These are phyloP conservation scores for Accipiter virgatus DNA, from an alignment of 2,113 vertebrate species.

Conservation along the genomic window DNA sequence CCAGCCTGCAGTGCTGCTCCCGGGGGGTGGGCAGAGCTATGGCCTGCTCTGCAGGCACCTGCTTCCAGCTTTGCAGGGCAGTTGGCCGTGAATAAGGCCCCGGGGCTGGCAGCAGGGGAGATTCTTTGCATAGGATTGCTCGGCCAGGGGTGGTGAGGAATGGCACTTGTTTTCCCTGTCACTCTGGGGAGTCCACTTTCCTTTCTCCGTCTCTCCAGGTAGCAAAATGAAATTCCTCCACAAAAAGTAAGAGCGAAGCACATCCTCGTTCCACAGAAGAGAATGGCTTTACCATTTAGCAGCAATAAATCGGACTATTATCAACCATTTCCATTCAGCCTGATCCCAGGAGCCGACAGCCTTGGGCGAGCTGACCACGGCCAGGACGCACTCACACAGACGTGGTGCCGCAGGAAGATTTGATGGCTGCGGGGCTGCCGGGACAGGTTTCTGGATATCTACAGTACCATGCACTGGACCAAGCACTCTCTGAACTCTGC, in stretches of 20 bases:
- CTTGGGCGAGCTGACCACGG: neutral
- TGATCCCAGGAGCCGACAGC: neutral
- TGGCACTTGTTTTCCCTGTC: neutral
- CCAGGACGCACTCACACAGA: fast-evolving
- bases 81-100: neutral
- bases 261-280: neutral
- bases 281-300: neutral
- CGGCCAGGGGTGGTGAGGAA: neutral
- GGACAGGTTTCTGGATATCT: neutral
- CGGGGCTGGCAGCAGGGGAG: neutral
- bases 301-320: neutral
- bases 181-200: neutral
- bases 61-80: neutral
- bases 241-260: conserved; percentile 69
- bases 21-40: neutral
- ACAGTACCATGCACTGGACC: conserved; percentile 59
- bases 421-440: neutral
- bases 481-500: conserved; percentile 41
- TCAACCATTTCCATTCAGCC: neutral
- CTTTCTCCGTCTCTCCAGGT: conserved; percentile 59
- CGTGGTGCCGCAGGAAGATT: neutral
- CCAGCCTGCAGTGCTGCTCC: neutral
- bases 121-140: neutral
- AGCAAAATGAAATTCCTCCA: conserved; percentile 84
- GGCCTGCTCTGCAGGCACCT: neutral